phyloP scores from a whole-genome alignment of 2,888 invertebrate genomes.

The Corythucha ciliata region DNA sequence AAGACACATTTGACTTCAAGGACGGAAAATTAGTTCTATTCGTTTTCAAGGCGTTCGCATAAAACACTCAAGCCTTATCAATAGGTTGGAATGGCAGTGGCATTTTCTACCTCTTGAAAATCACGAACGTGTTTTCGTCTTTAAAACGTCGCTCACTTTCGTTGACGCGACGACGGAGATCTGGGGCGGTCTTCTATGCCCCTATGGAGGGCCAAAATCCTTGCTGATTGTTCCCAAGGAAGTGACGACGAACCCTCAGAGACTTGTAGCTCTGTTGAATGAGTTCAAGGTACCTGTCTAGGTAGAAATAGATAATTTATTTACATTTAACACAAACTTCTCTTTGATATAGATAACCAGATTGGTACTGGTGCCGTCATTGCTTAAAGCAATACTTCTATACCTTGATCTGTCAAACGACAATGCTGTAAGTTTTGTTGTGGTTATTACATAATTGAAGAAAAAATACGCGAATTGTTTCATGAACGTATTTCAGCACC shows the following conservation, averaged over 20 bases:
- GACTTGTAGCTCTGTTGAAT: conserved; percentile 57
- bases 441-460: neutral
- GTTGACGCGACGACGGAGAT: conserved; percentile 84
- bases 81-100: conserved; percentile 85
- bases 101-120: conserved; percentile 61
- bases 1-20: neutral
- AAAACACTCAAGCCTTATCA: conserved; percentile 64
- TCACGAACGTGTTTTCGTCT: conserved; percentile 62
- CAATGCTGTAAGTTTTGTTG: conserved; percentile 20
- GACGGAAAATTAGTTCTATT: neutral
- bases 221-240: conserved; percentile 64
- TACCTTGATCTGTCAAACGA: conserved; percentile 42
- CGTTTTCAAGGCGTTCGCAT: conserved; percentile 63
- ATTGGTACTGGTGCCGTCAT: conserved; percentile 74
- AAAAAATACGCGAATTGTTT: neutral
- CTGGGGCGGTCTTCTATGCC: conserved; percentile 69
- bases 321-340: conserved; percentile 1
- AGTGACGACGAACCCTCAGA: conserved; percentile 68
- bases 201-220: conserved; percentile 49
- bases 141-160: conserved; percentile 85
- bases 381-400: conserved; percentile 68
- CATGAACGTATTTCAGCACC: conserved; percentile 35
- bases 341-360: conserved; percentile 63
- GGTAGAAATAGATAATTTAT: neutral
- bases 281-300: conserved; percentile 51